phyloP scores from a whole-genome alignment of 2,797 vertebrate genomes.

The Sitta carolinensis region DNA sequence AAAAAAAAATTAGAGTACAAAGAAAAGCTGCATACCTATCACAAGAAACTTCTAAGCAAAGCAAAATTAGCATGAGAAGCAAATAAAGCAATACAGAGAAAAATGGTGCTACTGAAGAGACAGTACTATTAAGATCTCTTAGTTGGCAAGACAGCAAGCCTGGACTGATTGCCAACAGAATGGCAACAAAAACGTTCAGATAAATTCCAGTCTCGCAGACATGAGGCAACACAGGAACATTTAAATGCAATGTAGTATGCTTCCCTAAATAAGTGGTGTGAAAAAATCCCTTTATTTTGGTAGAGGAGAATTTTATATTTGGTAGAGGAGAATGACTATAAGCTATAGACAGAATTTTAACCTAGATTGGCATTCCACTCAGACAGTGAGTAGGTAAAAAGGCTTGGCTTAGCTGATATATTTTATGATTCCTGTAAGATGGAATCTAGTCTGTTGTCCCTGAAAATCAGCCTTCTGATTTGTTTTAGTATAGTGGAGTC shows the following conservation, averaged over 20 bases:
- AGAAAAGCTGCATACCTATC: background rate
- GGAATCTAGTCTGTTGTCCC: no score
- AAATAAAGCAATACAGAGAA: conserved; percentile 19
- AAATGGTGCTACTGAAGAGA: conserved; percentile 35
- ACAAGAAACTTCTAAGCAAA: conserved; percentile 25
- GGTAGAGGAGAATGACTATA: background rate
- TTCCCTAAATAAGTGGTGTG: background rate
- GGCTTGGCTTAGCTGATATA: background rate
- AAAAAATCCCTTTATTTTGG: background rate
- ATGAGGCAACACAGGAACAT: background rate
- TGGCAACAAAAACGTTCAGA: background rate
- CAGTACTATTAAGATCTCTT: background rate
- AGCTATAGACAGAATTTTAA: background rate
- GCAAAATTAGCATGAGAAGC: conserved; percentile 2
- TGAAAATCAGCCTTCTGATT: no score
- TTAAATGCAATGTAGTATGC: background rate
- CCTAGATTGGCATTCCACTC: background rate
- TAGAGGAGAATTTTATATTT: background rate
- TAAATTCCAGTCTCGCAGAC: conserved; percentile 7
- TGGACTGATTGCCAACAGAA: conserved; percentile 33
- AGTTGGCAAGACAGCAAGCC: conserved; percentile 14
- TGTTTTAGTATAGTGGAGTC: no score
- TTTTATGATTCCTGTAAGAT: background rate
- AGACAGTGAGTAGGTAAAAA: background rate
- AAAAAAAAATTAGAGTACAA: background rate